Evolutionary conservation across 2,888 invertebrate species (phyloP), one percentile per base, ranked within the genome.

Genomic region (Rotaria macrura): DNA sequence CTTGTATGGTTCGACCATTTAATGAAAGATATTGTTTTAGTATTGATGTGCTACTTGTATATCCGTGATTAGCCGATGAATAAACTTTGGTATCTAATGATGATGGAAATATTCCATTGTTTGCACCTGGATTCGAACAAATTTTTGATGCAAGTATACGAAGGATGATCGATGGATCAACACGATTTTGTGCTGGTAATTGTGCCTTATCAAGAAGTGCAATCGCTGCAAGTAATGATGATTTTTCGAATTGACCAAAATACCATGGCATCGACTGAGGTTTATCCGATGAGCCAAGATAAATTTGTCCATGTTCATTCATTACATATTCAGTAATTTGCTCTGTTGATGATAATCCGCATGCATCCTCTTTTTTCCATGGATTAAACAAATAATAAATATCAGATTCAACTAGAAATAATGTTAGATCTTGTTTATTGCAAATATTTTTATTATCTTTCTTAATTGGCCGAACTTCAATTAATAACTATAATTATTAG

Each of bases 261-360:
- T 84, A 84, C 84, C 84, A 84, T 38, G 47, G 34, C 2, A 23
- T 29, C 3, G 52, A 25, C 7, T 3, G 25, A 29, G 34, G 23
- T 54, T 84, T 54, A 9, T 47, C 34, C 12, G 84, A 20, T 54
- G 84, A 38, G 52, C 84, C 84, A 20, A 47, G 49, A 54, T 47
- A 84, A 2, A 84, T 54, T n/a, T 43, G 47, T 23, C 84, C 84
- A 38, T 84, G 34, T 54, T 84, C 84, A 84, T 84, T 84, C 34
- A 49, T 20, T 2, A 84, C 84, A 54, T 84, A 84, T 84, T 84
- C 84, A 84, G 20, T 23, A 9, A 84, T 54, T 23, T 84, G 40
- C 12, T 47, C 52, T 2, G 23, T 2, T 34, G 52, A 49, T 52
- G 23, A 10, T n/a, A 84, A 38, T 25, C 23, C 49, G 52, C 84